Evolutionary conservation across 1,140 invertebrate species (phyloP).

Genomic region (Sarcophaga bullata): DNA sequence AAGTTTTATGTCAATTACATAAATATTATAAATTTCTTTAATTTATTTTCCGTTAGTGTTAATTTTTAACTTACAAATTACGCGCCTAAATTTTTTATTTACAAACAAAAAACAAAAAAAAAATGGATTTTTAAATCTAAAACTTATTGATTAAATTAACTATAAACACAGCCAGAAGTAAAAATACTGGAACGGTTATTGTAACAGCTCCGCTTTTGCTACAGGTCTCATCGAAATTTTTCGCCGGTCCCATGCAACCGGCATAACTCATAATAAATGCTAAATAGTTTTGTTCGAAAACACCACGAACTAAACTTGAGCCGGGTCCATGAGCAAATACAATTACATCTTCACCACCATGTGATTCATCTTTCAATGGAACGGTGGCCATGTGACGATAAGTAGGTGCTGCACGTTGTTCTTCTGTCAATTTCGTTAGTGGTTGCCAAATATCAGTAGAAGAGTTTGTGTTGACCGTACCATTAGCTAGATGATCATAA

Average conservation of each 20-base stretch:
- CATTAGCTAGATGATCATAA: slow-evolving; percentile 58
- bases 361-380: slow-evolving; percentile 69
- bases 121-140: slow-evolving; percentile 22
- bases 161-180: slow-evolving; percentile 24
- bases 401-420: slow-evolving; percentile 52
- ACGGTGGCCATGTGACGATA: slow-evolving; percentile 59
- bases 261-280: slow-evolving; percentile 78
- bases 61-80: no score
- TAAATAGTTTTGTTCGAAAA: slow-evolving; percentile 82
- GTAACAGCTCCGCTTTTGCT: background rate
- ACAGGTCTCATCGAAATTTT: slow-evolving; percentile 53
- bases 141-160: slow-evolving; percentile 27
- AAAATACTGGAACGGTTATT: background rate
- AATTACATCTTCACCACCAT: slow-evolving; percentile 90
- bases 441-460: slow-evolving; percentile 51
- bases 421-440: slow-evolving; percentile 47
- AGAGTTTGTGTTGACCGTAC: slow-evolving; percentile 44
- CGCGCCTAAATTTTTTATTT: background rate
- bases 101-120: slow-evolving; percentile 38
- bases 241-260: slow-evolving; percentile 68
- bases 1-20: no score
- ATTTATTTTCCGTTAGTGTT: no score
- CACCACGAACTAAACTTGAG: slow-evolving; percentile 76
- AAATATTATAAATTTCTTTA: no score
- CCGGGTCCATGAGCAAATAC: slow-evolving; percentile 85